Conservation (phyloP, 2,888 invertebrate species). For the Schrankia costaestrigalis region DNA sequence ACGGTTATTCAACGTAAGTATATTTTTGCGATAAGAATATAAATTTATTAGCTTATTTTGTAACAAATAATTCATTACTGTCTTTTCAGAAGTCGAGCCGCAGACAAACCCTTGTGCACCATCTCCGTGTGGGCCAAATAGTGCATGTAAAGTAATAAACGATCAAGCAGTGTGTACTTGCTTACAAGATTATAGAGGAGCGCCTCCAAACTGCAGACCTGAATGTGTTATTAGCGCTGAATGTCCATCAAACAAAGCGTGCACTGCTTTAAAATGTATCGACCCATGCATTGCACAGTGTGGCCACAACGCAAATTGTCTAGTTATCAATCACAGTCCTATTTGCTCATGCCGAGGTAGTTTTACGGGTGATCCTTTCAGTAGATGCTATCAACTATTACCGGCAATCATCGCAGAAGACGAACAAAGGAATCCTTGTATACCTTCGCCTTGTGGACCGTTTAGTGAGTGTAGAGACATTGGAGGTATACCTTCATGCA, state of each 20-base stretch:
- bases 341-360: constrained; percentile 84
- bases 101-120: constrained; percentile 84
- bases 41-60: not conserved
- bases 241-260: constrained; percentile 84
- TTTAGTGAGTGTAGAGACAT: constrained; percentile 84
- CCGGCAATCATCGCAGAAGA: constrained; percentile 33
- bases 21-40: too few species aligned
- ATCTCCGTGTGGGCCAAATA: constrained; percentile 91
- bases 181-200: constrained; percentile 82
- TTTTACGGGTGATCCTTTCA: constrained; percentile 84
- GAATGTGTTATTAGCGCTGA: constrained; percentile 87
- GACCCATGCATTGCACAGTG: constrained; percentile 88
- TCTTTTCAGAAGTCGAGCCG: constrained; percentile 56
- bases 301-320: constrained; percentile 86
- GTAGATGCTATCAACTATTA: constrained; percentile 72
- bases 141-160: constrained; percentile 87
- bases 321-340: constrained; percentile 86
- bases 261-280: constrained; percentile 84
- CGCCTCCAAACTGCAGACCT: constrained; percentile 86
- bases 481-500: constrained; percentile 82
- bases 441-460: constrained; percentile 84
- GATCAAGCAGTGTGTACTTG: constrained; percentile 87
- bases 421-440: constrained; percentile 77
- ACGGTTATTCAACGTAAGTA: constrained; percentile 53
- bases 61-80: too few species aligned